These are phyloP conservation scores for Achatina immaculata DNA, from an alignment of 1,140 invertebrate genomes.

Conservation along the genomic window DNA sequence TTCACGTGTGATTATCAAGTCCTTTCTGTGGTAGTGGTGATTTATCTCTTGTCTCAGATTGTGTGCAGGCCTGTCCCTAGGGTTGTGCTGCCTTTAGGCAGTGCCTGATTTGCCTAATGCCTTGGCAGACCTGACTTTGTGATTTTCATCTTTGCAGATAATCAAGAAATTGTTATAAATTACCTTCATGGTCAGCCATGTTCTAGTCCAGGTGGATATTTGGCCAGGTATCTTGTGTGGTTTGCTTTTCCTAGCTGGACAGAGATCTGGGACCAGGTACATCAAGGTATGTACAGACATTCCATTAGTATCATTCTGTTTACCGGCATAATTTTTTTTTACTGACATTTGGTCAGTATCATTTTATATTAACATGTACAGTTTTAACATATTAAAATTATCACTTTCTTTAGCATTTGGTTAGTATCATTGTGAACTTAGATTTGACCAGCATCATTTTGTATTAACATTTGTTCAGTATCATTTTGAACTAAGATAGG, in stretches of 20 bases:
- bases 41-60: neutral
- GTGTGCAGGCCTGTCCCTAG: neutral
- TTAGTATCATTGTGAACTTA: no score
- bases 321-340: no score
- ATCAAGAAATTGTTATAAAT: slow-evolving; percentile 46
- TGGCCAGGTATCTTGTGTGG: slow-evolving; percentile 59
- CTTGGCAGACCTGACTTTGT: neutral
- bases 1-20: neutral
- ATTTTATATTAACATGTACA: no score
- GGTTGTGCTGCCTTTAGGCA: neutral
- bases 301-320: no score
- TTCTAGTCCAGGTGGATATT: slow-evolving; percentile 41
- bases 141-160: slow-evolving; percentile 42
- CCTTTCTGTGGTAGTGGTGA: neutral
- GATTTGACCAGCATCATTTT: no score
- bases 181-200: slow-evolving; percentile 55
- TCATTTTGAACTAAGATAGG: no score
- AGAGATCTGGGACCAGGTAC: slow-evolving; percentile 46
- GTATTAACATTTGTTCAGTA: no score
- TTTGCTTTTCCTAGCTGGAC: slow-evolving; percentile 57
- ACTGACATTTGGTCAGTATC: no score
- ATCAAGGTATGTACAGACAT: slow-evolving; percentile 51
- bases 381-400: no score
- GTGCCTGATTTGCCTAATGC: neutral
- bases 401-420: no score